Base-by-base conservation (phyloP, 92 coral and sea anemone genomes). In the Epizoanthus ramosus region DNA sequence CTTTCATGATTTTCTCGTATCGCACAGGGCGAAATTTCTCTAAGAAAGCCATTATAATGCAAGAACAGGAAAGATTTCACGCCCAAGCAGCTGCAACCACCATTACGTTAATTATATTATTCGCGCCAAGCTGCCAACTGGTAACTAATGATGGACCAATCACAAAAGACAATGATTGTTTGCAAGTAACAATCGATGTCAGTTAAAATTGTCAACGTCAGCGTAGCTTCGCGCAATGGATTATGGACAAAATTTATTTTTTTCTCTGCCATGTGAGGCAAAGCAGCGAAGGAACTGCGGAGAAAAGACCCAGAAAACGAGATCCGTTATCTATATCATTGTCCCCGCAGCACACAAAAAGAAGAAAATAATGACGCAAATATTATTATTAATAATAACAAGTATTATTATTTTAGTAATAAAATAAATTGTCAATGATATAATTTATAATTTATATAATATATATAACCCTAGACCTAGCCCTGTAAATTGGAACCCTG, bases 1-100 rank as follows among this genome's bases (percentile, higher is more conserved):
- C 50, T 60, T 15, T 21, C 24, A 39, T n/a, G 45, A 77, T 19
- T 31, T 37, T 6, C 25, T 41, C 31, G 8, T 45, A 33, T 56
- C 80, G 80, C 65, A 16, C 64, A 74, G 67, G 17, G 68, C 68
- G 68, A 77, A 54, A 77, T n/a, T 77, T 61, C 16, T 77, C 17
- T 5, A 50, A 57, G 54, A 19, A 35, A 50, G 22, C 81, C 70
- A 77, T 77, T 77, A 77, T 60, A 58, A 77, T 77, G 71, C 82
- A 77, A 77, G 71, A 60, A 57, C 50, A n/a, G 70, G 57, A 18
- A 75, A 77, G 59, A 60, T 77, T 77, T 77, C 82, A 77, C 82
- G 82, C 82, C 82, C 82, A 37, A 60, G 82, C 82, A 77, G 82
- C 82, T 77, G 82, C 82, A 61, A 60, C 82, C 82, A 77, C 82